phyloP scores from a whole-genome alignment of 2,797 vertebrate species.

The Fistularia tabacaria region DNA sequence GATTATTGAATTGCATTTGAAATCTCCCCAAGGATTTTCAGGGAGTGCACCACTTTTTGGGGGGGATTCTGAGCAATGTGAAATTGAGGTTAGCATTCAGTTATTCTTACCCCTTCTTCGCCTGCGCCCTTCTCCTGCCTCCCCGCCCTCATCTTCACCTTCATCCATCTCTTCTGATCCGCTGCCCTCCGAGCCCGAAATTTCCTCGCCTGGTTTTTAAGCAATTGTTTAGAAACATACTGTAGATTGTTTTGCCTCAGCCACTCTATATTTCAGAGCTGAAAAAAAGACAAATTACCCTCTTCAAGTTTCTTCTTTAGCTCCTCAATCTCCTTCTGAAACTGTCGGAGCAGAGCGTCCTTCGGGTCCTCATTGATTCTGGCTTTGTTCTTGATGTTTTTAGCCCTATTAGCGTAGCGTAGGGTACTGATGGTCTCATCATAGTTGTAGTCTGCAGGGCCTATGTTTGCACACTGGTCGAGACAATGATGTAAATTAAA shows the following conservation, averaged over 20 bases:
- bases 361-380: constrained; percentile 99
- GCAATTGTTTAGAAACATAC: neutral
- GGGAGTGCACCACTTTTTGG: too few species aligned
- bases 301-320: constrained; percentile 95
- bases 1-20: too few species aligned
- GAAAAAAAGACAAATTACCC: constrained; percentile 62
- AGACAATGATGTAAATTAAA: constrained; percentile 15
- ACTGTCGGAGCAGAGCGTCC: constrained; percentile 92
- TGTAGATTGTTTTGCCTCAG: neutral
- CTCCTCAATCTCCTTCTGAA: constrained; percentile 98
- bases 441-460: constrained; percentile 97
- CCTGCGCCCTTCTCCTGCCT: constrained; percentile 85
- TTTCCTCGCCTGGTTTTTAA: constrained; percentile 87
- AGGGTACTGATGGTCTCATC: constrained; percentile 98
- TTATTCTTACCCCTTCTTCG: constrained; percentile 80
- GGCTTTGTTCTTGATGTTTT: constrained; percentile 99
- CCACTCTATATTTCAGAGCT: neutral
- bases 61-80: neutral
- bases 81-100: neutral
- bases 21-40: too few species aligned
- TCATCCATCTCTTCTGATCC: constrained; percentile 93
- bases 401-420: constrained; percentile 95
- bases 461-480: constrained; percentile 94
- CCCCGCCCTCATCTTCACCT: constrained; percentile 81
- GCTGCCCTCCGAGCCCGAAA: constrained; percentile 93